These are phyloP conservation scores for Syncerus caffer DNA, from an alignment of 2,797 vertebrate species.

Conservation along the genomic window DNA sequence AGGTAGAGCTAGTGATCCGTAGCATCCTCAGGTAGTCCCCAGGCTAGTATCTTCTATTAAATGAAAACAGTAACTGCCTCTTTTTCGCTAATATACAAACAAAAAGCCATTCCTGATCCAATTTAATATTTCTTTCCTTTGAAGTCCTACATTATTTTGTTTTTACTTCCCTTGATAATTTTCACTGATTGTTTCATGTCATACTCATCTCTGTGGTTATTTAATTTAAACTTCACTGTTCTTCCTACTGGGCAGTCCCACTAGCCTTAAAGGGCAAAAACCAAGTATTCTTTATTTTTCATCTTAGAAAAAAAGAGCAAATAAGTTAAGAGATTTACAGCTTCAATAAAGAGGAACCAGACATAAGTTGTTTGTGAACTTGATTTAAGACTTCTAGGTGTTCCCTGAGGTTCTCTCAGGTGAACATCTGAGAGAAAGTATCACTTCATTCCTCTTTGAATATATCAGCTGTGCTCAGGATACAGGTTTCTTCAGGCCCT, in stretches of 20 bases:
- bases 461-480: neutral
- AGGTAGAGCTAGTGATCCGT: neutral
- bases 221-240: neutral
- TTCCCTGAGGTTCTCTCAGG: neutral
- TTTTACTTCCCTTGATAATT: slow-evolving; percentile 14
- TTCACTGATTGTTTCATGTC: slow-evolving; percentile 14
- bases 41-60: neutral
- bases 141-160: neutral
- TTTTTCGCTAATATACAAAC: neutral
- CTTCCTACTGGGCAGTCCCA: neutral
- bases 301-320: neutral
- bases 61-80: neutral
- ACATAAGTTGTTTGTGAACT: neutral
- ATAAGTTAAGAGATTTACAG: neutral
- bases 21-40: neutral
- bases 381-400: neutral
- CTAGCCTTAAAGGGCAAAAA: neutral
- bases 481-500: neutral
- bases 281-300: neutral
- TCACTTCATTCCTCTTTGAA: neutral
- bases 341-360: neutral
- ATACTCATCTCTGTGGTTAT: neutral
- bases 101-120: slow-evolving; percentile 4
- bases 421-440: neutral
- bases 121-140: neutral